phyloP scores from a whole-genome alignment of 2,888 invertebrate genomes.

The Deroplatys truncata region DNA sequence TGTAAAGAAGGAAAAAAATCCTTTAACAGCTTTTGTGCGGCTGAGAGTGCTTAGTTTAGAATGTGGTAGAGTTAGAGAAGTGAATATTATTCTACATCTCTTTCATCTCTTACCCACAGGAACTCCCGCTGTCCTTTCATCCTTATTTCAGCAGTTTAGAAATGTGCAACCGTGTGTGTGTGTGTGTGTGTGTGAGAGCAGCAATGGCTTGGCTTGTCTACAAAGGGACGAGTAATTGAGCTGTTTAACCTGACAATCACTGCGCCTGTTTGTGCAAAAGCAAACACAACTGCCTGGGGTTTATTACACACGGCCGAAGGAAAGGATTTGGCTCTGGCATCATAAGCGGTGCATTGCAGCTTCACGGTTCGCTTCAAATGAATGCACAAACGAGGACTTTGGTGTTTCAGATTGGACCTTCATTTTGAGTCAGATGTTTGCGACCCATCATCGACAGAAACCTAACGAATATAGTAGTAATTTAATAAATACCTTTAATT shows the following conservation, averaged over 20 bases:
- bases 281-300: neutral
- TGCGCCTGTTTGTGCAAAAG: neutral
- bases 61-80: no score
- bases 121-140: neutral
- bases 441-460: neutral
- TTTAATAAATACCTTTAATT: no score
- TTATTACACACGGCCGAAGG: neutral
- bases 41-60: no score
- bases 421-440: neutral
- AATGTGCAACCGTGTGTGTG: neutral
- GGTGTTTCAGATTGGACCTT: neutral
- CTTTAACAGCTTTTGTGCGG: no score
- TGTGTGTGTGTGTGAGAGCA: neutral
- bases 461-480: no score
- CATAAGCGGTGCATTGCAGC: no score
- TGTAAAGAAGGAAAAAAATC: no score
- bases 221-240: neutral
- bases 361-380: neutral
- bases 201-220: neutral
- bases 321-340: neutral
- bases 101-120: neutral
- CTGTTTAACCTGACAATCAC: neutral
- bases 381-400: neutral
- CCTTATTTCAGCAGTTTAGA: neutral
- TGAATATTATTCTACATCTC: neutral